These are phyloP conservation scores for Ara ararauna DNA, from an alignment of 2,797 vertebrate species.

Conservation along the genomic window DNA sequence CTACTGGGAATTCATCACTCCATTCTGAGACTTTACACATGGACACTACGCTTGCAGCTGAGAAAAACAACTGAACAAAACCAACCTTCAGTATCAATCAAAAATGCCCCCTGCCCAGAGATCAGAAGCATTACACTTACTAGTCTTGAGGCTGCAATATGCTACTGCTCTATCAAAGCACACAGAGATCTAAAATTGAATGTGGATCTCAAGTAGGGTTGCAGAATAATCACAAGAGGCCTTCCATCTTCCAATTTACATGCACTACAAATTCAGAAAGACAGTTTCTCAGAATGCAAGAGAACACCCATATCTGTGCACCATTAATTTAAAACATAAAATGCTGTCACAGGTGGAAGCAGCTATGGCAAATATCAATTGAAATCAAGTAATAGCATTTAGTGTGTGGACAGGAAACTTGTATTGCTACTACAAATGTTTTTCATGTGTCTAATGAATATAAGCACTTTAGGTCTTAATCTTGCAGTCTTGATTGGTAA, in stretches of 20 bases:
- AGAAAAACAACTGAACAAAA: neutral
- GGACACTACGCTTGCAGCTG: neutral
- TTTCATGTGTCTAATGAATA: neutral
- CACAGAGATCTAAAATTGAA: neutral
- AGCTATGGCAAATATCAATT: neutral
- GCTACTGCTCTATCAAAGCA: neutral
- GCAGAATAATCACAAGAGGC: neutral
- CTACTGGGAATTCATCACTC: neutral
- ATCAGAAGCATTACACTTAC: neutral
- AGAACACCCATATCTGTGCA: neutral
- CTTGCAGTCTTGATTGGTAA: neutral
- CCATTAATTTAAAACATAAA: neutral
- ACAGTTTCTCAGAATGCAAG: neutral
- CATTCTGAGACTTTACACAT: neutral
- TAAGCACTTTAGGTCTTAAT: neutral
- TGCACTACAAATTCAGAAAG: neutral
- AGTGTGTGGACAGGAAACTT: neutral
- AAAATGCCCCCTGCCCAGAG: neutral
- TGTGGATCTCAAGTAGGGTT: neutral
- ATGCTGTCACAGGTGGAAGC: neutral
- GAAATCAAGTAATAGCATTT: constrained; percentile 11
- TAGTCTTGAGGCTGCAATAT: neutral
- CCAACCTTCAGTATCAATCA: neutral
- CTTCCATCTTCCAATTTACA: neutral
- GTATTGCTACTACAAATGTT: neutral